A percentile compares a stretch with the other conserved stretches of the same genome.
Conservation (phyloP, 92 coral and sea anemone genomes). For the Porites rus region DNA sequence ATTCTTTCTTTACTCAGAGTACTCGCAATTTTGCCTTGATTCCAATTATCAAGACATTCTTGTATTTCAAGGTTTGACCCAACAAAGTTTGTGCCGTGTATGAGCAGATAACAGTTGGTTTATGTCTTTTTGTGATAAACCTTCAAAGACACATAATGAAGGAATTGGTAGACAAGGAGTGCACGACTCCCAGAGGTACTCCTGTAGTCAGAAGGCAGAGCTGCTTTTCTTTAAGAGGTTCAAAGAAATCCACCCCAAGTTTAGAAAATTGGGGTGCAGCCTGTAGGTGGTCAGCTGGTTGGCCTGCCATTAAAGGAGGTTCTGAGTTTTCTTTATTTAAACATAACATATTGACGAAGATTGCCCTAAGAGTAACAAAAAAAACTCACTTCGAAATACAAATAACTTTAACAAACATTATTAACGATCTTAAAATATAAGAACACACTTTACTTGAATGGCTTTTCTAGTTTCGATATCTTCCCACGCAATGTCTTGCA, state of each 20-base stretch:
- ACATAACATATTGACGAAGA: too few species aligned
- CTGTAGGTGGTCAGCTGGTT: too few species aligned
- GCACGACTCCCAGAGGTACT: slow-evolving; percentile 58
- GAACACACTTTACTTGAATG: too few species aligned
- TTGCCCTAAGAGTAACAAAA: slow-evolving; percentile 1
- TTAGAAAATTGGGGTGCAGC: slow-evolving; percentile 1
- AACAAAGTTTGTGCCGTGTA: slow-evolving; percentile 59
- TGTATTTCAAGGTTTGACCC: slow-evolving; percentile 38
- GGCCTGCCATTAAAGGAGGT: too few species aligned
- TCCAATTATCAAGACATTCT: slow-evolving; percentile 21
- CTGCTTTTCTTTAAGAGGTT: slow-evolving; percentile 49
- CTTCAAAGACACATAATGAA: slow-evolving; percentile 58
- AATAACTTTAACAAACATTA: too few species aligned
- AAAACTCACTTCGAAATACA: not conserved
- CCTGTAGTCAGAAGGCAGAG: slow-evolving; percentile 39
- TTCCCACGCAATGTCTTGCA: too few species aligned
- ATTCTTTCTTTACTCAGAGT: slow-evolving; percentile 23
- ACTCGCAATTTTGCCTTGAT: slow-evolving; percentile 27
- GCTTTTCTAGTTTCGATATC: too few species aligned
- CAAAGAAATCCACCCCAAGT: slow-evolving; percentile 64
- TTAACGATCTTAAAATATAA: too few species aligned
- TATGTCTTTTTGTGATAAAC: slow-evolving; percentile 54
- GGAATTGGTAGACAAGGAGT: slow-evolving; percentile 48
- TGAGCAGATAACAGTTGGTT: slow-evolving; percentile 44
- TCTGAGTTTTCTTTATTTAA: too few species aligned